Percentiles rank a stretch among this genome's conserved stretches.
phyloP scores from a whole-genome alignment of 2,888 invertebrate genomes.

The Anthophora plumipes region DNA sequence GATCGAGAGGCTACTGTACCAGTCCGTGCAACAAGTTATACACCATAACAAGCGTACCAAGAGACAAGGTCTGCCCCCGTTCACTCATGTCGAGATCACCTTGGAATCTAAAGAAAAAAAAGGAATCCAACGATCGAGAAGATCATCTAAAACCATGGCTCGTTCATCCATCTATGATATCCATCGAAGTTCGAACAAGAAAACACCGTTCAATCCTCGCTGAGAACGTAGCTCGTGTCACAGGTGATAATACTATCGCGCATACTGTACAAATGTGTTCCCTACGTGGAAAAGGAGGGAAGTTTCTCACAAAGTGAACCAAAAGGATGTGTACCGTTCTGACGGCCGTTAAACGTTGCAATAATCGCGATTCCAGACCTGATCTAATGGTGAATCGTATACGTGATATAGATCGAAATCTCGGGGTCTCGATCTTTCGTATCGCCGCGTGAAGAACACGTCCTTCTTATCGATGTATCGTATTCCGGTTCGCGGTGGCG shows the following conservation, averaged over 20 bases:
- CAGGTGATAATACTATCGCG: background rate
- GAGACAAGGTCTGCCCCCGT: conserved; percentile 26
- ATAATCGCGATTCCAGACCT: background rate
- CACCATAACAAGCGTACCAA: conserved; percentile 63
- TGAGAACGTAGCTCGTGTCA: background rate
- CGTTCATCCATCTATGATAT: conserved; percentile 12
- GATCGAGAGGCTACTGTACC: conserved; percentile 43
- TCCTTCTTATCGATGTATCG: conserved; percentile 44
- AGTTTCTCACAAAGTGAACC: conserved; percentile 7
- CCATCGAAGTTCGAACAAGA: background rate
- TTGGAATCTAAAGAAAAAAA: too few relatives aligned
- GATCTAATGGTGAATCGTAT: too few relatives aligned
- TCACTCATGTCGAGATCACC: conserved; percentile 37
- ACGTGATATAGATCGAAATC: background rate
- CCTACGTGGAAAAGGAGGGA: background rate
- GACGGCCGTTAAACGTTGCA: background rate
- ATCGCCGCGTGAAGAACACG: conserved; percentile 52
- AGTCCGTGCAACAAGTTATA: conserved; percentile 70
- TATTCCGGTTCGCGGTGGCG: conserved; percentile 2
- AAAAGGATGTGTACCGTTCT: background rate
- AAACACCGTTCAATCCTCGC: background rate
- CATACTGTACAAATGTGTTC: background rate
- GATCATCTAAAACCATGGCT: background rate
- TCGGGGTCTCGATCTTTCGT: too few relatives aligned
- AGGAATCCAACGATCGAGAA: background rate